Evolutionary conservation across 1,140 invertebrate species (phyloP).

Genomic region (Macrobrachium rosenbergii): DNA sequence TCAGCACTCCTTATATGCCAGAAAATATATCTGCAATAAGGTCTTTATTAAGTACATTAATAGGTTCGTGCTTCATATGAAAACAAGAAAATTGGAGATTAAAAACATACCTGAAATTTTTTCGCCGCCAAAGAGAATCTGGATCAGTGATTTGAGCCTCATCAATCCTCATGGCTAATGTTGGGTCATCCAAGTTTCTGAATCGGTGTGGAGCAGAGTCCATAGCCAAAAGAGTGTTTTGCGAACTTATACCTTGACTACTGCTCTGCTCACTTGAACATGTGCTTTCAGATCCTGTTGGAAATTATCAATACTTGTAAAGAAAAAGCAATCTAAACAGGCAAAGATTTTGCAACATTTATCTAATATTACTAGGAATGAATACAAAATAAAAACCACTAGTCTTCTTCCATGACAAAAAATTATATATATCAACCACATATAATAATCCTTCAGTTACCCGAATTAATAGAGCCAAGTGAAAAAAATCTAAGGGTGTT

Average conservation of each 20-base stretch:
- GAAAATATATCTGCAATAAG: no score
- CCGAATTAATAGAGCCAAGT: no score
- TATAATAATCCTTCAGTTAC: no score
- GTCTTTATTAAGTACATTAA: no score
- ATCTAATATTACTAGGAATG: no score
- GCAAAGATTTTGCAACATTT: no score
- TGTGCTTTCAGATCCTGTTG: constrained; percentile 66
- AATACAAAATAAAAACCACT: no score
- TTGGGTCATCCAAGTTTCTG: constrained; percentile 72
- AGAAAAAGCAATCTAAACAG: background rate
- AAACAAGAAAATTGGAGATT: background rate
- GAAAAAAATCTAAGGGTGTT: no score
- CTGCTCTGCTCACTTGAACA: constrained; percentile 67
- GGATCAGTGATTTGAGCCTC: constrained; percentile 85
- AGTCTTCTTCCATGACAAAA: no score
- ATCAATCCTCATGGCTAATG: constrained; percentile 81
- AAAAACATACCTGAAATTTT: constrained; percentile 68
- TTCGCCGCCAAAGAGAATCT: constrained; percentile 84
- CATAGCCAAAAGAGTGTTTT: constrained; percentile 80
- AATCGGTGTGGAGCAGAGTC: constrained; percentile 69
- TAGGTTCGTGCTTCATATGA: no score
- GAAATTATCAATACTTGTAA: background rate
- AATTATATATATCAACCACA: no score
- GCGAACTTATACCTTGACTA: constrained; percentile 71
- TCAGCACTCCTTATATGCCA: no score